phyloP scores from a whole-genome alignment of 2,113 vertebrate species.

The Atractosteus spatula region DNA sequence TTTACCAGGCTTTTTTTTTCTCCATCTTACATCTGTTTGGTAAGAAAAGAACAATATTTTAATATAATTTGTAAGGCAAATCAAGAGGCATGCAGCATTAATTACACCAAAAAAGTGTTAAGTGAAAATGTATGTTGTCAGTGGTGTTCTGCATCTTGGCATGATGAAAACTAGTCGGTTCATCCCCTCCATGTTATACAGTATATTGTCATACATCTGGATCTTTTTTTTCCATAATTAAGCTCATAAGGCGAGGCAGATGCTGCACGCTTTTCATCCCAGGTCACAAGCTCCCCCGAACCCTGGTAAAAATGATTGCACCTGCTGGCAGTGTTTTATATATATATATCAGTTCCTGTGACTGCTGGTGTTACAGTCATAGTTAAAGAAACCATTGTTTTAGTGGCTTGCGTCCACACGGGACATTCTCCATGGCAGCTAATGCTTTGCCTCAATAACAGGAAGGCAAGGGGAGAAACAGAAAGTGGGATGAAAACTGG shows the following conservation, averaged over 20 bases:
- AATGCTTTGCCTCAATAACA: conserved; percentile 1
- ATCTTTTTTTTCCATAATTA: too few species aligned
- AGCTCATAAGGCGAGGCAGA: not conserved
- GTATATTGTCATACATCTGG: too few species aligned
- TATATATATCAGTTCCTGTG: not conserved
- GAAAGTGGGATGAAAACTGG: not conserved
- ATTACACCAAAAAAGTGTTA: too few species aligned
- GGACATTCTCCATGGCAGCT: conserved; percentile 13
- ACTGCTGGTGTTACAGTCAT: not conserved
- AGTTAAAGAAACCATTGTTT: not conserved
- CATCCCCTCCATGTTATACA: too few species aligned
- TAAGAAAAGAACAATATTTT: too few species aligned
- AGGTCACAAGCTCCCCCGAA: not conserved
- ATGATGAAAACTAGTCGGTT: too few species aligned
- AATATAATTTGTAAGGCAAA: too few species aligned
- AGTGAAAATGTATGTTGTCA: too few species aligned
- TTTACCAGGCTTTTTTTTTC: too few species aligned
- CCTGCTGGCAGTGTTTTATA: conserved; percentile 6
- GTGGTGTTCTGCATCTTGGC: too few species aligned
- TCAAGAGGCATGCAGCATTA: too few species aligned
- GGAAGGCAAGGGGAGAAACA: not conserved
- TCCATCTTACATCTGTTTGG: too few species aligned
- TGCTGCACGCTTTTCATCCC: not conserved
- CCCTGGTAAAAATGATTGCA: conserved; percentile 1
- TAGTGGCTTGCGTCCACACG: not conserved